These are phyloP conservation scores for Digitonthophagus gazella DNA, from an alignment of 2,888 invertebrate species.

Conservation along the genomic window DNA sequence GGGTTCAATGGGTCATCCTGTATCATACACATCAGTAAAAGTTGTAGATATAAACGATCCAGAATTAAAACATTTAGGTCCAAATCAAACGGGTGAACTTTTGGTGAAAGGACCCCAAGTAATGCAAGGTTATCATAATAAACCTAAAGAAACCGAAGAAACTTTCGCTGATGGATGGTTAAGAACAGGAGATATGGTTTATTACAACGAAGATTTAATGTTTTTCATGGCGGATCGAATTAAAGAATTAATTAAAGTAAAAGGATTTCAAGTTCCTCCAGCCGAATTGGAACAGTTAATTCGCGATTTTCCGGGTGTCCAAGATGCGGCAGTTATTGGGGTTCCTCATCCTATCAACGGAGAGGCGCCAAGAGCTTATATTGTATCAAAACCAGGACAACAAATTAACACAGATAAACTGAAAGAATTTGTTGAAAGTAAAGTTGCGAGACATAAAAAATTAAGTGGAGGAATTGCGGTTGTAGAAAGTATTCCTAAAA, in stretches of 20 bases:
- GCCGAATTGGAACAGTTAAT: slow-evolving; percentile 78
- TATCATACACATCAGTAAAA: slow-evolving; percentile 65
- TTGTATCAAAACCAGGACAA: slow-evolving; percentile 55
- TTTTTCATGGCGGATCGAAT: slow-evolving; percentile 73
- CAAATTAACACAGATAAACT: slow-evolving; percentile 57
- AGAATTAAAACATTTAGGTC: slow-evolving; percentile 39
- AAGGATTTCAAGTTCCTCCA: slow-evolving; percentile 75
- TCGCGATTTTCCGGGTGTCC: slow-evolving; percentile 66
- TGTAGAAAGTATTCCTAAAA: slow-evolving; percentile 70
- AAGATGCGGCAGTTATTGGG: slow-evolving; percentile 80
- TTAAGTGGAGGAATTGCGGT: slow-evolving; percentile 65
- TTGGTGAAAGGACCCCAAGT: slow-evolving; percentile 76
- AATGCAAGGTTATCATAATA: slow-evolving; percentile 77
- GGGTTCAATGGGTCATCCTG: slow-evolving; percentile 57
- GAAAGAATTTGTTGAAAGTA: slow-evolving; percentile 59
- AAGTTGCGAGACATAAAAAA: slow-evolving; percentile 73
- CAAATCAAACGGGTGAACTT: slow-evolving; percentile 67
- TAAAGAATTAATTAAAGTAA: slow-evolving; percentile 80
- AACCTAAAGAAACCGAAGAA: slow-evolving; percentile 69
- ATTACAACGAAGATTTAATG: slow-evolving; percentile 62
- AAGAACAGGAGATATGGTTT: slow-evolving; percentile 61
- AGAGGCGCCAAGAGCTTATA: slow-evolving; percentile 71
- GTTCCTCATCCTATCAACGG: slow-evolving; percentile 65
- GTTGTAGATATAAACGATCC: slow-evolving; percentile 55
- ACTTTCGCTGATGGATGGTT: slow-evolving; percentile 73